These are phyloP conservation scores for Acromyrmex heyeri DNA, from an alignment of 1,140 invertebrate species.

Conservation along the genomic window DNA sequence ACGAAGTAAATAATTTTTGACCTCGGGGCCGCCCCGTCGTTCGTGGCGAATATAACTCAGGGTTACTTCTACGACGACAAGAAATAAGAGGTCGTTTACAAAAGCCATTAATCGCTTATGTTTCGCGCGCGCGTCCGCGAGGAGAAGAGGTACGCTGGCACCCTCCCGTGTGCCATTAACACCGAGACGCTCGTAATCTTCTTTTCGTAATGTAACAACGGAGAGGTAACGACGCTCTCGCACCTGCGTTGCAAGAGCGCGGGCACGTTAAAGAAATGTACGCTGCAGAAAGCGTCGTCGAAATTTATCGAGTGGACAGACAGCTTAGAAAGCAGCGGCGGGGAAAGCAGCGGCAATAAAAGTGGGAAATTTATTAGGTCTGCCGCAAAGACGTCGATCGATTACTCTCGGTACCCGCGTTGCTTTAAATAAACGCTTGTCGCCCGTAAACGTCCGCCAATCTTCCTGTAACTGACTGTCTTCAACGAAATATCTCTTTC, in stretches of 20 bases:
- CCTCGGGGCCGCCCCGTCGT: not conserved
- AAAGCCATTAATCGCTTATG: slow-evolving; percentile 61
- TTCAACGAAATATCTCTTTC: not conserved
- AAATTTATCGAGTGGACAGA: slow-evolving; percentile 64
- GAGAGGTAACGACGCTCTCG: slow-evolving; percentile 39
- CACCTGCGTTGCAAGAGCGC: slow-evolving; percentile 44
- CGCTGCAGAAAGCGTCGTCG: slow-evolving; percentile 43
- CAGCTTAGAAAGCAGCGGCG: slow-evolving; percentile 42
- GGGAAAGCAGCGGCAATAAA: slow-evolving; percentile 40
- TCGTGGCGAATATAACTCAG: slow-evolving; percentile 41
- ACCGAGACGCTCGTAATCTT: slow-evolving; percentile 55
- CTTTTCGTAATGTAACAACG: slow-evolving; percentile 60
- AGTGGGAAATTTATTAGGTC: slow-evolving; percentile 55
- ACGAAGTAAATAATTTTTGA: slow-evolving; percentile 55
- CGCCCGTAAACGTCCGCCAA: slow-evolving; percentile 32
- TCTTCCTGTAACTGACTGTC: slow-evolving; percentile 14
- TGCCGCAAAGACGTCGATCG: slow-evolving; percentile 50
- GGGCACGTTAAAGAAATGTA: slow-evolving; percentile 23
- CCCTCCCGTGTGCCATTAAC: slow-evolving; percentile 59
- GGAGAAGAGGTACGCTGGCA: slow-evolving; percentile 24
- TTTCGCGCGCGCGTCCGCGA: slow-evolving; percentile 4
- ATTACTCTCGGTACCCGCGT: slow-evolving; percentile 32
- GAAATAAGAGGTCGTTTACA: slow-evolving; percentile 63
- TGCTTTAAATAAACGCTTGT: slow-evolving; percentile 57
- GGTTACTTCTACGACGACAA: slow-evolving; percentile 54